Conservation (phyloP, 2,888 invertebrate species). For the Bombyx huttoni region DNA sequence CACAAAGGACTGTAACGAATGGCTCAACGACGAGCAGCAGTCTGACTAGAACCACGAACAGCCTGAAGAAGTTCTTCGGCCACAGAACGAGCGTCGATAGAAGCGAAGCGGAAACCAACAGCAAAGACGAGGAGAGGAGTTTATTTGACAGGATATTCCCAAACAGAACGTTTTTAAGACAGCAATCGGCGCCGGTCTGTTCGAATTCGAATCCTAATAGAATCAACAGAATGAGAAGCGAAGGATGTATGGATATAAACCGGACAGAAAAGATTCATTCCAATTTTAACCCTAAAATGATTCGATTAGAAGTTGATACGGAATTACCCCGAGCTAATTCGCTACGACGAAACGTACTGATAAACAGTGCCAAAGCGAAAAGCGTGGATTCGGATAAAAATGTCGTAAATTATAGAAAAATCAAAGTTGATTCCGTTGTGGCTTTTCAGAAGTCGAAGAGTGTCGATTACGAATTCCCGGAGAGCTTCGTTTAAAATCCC, state of each 20-base stretch:
- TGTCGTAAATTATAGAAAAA: conserved; percentile 43
- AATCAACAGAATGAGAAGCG: conserved; percentile 51
- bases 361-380: conserved; percentile 58
- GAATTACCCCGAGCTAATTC: conserved; percentile 44
- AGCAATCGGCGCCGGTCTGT: conserved; percentile 56
- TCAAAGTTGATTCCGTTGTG: conserved; percentile 56
- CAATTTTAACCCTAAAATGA: conserved; percentile 38
- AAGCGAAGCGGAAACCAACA: conserved; percentile 40
- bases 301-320: conserved; percentile 33
- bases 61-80: conserved; percentile 63
- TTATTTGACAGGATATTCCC: conserved; percentile 49
- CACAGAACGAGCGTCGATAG: conserved; percentile 58
- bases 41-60: conserved; percentile 73
- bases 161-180: conserved; percentile 45
- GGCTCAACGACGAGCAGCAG: conserved; percentile 75
- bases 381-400: conserved; percentile 51
- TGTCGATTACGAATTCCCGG: conserved; percentile 54
- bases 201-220: conserved; percentile 34
- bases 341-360: conserved; percentile 61
- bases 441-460: conserved; percentile 53
- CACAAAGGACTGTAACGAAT: conserved; percentile 69
- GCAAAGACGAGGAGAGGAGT: conserved; percentile 35
- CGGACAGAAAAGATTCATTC: conserved; percentile 44
- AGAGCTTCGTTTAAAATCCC: conserved; percentile 50
- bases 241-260: conserved; percentile 45